Base-by-base conservation (phyloP, 2,113 vertebrate species). In the Alectura lathami region DNA sequence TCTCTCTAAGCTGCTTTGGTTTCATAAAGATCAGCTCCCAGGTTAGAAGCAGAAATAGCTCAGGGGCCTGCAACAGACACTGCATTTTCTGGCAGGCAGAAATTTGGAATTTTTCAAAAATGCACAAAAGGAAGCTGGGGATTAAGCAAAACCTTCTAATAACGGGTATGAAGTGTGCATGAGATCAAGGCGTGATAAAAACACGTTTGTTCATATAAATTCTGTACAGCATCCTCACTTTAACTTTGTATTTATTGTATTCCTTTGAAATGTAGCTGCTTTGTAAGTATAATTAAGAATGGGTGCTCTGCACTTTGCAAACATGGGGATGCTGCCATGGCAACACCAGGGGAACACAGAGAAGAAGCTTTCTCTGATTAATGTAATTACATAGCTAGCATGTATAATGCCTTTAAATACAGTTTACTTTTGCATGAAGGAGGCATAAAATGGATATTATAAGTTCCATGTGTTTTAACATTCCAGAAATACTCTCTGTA, bases 311-410 rank as follows among this genome's bases (percentile, higher is more conserved):
- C 96, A 97, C 97, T 97, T 97, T 85, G 94, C 90, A 97, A 97
- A 97, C 95, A 94, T 86, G 88, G 91, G 81, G 89, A 93, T 45
- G 97, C 94, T 98, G 91, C 98, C 95, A 98, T 98, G 95, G 97
- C 95, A 98, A 98, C 98, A 86, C 92, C 92, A 97, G 96, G 97
- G 86, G 86, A 97, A 97, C 26, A 36, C 94, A 70, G 92, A 89
- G 88, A 97, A 97, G 91, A 94, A 92, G 95, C 94, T 97, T 93
- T 79, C 93, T 91, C 95, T 97, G 98, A 98, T 98, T 98, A 98
- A 98, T 97, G 96, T 97, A 98, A 98, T 98, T 98, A 97, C 83
- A 97, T 56, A 97, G 96, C 86, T 83, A 96, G 96, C 67, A 80
- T 97, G 74, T 97, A 96, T 96, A 97, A 97, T 96, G 89, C 89